A percentile compares a stretch with the other conserved stretches of the same genome.
These are phyloP conservation scores for Aurelia sp. DNA, from an alignment of 30 jellyfish, hydroid and myxozoan species.

Conservation along the genomic window DNA sequence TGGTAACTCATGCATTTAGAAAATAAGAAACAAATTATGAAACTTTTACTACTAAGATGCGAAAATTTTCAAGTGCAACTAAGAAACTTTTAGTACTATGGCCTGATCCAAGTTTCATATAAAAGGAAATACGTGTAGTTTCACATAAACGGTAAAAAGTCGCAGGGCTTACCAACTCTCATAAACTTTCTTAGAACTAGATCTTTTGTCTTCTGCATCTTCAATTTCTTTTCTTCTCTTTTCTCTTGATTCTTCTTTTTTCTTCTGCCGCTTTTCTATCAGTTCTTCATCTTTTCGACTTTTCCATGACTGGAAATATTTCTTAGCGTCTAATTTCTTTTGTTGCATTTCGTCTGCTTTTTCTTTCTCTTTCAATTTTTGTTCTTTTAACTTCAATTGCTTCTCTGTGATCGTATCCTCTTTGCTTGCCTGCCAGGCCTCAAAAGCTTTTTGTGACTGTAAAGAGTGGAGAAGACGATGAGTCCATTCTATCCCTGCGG, in stretches of 20 bases:
- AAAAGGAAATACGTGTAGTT: too few species aligned
- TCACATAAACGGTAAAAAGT: too few species aligned
- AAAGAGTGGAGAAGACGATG: not conserved
- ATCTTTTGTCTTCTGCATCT: constrained; percentile 59
- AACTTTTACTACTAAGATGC: too few species aligned
- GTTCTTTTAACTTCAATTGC: constrained; percentile 14
- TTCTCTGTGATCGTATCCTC: constrained; percentile 48
- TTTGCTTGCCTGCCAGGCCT: constrained; percentile 78
- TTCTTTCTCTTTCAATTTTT: constrained; percentile 58
- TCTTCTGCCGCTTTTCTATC: constrained; percentile 40
- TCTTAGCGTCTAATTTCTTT: constrained; percentile 71
- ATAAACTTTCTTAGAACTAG: constrained; percentile 66
- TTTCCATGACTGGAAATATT: constrained; percentile 84
- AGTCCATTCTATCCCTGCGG: too few species aligned
- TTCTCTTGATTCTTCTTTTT: constrained; percentile 48
- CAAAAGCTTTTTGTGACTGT: constrained; percentile 84
- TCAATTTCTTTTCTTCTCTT: constrained; percentile 63
- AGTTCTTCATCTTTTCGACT: constrained; percentile 66
- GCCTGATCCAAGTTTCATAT: too few species aligned
- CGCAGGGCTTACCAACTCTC: constrained; percentile 70
- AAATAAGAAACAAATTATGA: too few species aligned
- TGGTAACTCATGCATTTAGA: too few species aligned
- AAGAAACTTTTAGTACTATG: too few species aligned
- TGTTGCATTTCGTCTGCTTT: constrained; percentile 69
- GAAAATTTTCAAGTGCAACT: too few species aligned